phyloP scores from a whole-genome alignment of 2,113 vertebrate species.

The Artemisiospiza belli region DNA sequence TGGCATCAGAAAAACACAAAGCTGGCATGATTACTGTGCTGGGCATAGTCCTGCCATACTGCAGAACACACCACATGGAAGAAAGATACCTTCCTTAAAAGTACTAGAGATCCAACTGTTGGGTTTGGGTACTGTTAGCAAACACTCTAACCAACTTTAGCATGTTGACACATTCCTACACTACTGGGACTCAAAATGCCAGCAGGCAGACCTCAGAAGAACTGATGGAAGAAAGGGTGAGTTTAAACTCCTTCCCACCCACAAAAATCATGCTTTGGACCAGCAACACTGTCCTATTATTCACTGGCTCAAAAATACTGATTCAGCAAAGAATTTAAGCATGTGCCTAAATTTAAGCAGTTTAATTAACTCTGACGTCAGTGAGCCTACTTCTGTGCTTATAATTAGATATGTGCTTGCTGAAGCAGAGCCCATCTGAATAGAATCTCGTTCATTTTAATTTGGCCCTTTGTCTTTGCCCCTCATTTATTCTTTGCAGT shows the following conservation, averaged over 20 bases:
- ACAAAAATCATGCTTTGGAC: not conserved
- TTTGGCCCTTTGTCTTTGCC: constrained; percentile 65
- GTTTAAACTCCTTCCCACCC: not conserved
- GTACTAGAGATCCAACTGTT: not conserved
- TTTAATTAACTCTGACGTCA: constrained; percentile 70
- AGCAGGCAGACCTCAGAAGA: not conserved
- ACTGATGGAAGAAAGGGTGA: not conserved
- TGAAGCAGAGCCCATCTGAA: constrained; percentile 62
- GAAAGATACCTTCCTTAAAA: not conserved
- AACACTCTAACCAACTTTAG: not conserved
- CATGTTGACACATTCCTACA: not conserved
- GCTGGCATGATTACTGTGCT: not conserved
- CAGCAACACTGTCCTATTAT: not conserved
- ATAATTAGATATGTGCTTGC: constrained; percentile 64
- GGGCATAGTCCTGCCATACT: not conserved
- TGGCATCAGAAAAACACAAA: not conserved
- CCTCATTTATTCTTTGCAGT: constrained; percentile 53
- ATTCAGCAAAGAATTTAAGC: constrained; percentile 66
- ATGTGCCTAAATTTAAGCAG: constrained; percentile 68
- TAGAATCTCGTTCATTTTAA: constrained; percentile 59
- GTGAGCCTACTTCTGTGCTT: constrained; percentile 51
- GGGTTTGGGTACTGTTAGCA: not conserved
- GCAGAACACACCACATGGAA: not conserved
- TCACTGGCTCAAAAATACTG: constrained; percentile 15
- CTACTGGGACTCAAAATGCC: not conserved